These are phyloP conservation scores for Drosophila teissieri DNA, from an alignment of 1,140 invertebrate species.

Conservation along the genomic window DNA sequence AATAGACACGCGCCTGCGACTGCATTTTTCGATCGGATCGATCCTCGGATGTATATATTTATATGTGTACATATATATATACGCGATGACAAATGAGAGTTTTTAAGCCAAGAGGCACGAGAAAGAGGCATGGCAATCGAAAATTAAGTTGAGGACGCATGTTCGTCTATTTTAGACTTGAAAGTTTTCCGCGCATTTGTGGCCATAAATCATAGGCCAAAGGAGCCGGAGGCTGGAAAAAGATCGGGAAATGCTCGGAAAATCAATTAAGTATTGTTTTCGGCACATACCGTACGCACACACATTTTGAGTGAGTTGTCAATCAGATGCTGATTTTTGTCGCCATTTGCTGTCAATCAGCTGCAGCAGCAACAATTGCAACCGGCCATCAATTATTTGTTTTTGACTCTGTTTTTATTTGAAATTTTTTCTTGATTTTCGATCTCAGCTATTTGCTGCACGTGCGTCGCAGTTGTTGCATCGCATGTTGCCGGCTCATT, in stretches of 20 bases:
- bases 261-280: conserved; percentile 77
- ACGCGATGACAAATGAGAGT: conserved; percentile 71
- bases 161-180: conserved; percentile 67
- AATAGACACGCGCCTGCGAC: conserved; percentile 65
- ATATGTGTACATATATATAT: neutral
- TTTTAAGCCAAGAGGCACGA: conserved; percentile 47
- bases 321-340: conserved; percentile 80
- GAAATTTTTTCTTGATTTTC: conserved; percentile 25
- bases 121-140: conserved; percentile 54
- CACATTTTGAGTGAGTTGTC: conserved; percentile 70
- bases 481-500: conserved; percentile 82
- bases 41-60: conserved; percentile 10
- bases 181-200: conserved; percentile 70
- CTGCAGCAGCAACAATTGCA: conserved; percentile 73
- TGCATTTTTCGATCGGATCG: conserved; percentile 43
- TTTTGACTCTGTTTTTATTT: conserved; percentile 39
- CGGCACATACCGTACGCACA: conserved; percentile 46
- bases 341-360: conserved; percentile 78
- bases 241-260: conserved; percentile 41
- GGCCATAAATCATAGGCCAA: conserved; percentile 68
- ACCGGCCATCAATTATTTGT: conserved; percentile 77
- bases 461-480: conserved; percentile 64
- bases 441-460: conserved; percentile 56
- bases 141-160: conserved; percentile 71
- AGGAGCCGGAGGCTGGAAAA: conserved; percentile 13